phyloP scores from a whole-genome alignment of 2,113 vertebrate species.

The Lichenostomus cassidix region DNA sequence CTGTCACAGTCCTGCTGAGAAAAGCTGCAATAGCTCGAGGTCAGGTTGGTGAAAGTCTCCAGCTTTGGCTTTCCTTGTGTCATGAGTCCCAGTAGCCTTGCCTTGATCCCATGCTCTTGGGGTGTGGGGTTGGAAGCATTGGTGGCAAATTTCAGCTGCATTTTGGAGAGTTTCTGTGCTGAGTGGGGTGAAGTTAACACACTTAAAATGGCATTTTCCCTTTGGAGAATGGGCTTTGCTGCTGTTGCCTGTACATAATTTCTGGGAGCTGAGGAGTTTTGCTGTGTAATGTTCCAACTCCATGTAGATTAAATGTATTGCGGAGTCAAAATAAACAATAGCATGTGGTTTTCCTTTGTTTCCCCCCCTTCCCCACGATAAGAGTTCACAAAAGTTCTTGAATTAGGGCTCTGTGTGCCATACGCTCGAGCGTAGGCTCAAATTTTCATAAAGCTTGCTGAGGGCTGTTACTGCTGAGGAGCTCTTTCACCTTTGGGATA shows the following conservation, averaged over 20 bases:
- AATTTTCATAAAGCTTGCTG: constrained; percentile 14
- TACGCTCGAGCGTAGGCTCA: neutral
- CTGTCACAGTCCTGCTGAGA: too few species aligned
- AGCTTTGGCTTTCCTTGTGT: neutral
- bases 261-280: neutral
- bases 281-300: neutral
- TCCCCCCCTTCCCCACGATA: neutral
- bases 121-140: neutral
- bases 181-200: neutral
- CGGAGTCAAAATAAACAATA: neutral
- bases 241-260: neutral
- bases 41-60: neutral
- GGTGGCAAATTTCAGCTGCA: neutral
- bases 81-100: too few species aligned
- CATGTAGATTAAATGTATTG: neutral
- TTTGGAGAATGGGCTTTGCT: neutral
- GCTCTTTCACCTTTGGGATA: neutral
- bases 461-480: neutral
- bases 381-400: neutral
- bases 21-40: neutral
- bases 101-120: neutral
- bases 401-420: neutral
- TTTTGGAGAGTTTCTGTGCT: neutral
- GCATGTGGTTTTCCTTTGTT: constrained; percentile 21
- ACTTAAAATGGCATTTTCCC: neutral